phyloP scores from a whole-genome alignment of 2,113 vertebrate genomes.

The Rhadina sibilatrix region DNA sequence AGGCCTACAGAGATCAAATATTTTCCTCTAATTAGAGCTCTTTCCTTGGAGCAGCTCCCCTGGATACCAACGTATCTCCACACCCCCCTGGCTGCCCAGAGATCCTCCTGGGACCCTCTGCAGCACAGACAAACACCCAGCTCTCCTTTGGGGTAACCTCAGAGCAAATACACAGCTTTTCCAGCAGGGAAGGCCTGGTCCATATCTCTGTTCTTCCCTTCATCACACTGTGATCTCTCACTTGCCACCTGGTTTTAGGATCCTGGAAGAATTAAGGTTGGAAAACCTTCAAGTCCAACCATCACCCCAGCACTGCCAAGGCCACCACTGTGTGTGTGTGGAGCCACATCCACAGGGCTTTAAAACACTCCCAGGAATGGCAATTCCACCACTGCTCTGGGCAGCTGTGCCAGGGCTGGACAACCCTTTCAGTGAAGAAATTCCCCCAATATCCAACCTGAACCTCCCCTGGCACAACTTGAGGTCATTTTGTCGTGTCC shows the following conservation, averaged over 20 bases:
- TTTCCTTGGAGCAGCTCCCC: neutral
- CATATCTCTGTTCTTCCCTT: neutral
- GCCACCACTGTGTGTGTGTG: neutral
- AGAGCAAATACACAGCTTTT: neutral
- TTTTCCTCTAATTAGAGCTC: slow-evolving; percentile 30
- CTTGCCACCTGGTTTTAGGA: neutral
- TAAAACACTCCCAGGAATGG: neutral
- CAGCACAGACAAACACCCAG: neutral
- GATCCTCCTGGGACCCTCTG: neutral
- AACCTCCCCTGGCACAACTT: neutral
- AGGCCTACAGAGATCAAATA: slow-evolving; percentile 22
- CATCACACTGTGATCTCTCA: accelerated
- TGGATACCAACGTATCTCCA: neutral
- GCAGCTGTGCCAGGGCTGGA: neutral
- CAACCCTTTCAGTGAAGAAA: neutral
- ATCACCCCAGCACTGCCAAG: neutral
- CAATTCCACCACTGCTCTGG: accelerated
- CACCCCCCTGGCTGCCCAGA: neutral
- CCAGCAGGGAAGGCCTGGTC: neutral
- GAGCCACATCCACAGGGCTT: neutral
- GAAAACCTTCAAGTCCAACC: neutral
- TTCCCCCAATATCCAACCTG: neutral
- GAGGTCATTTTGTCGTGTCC: accelerated
- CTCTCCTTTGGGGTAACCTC: neutral
- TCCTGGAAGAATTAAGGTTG: neutral